Base-by-base conservation (phyloP, 2,888 invertebrate genomes). In the Pemphredon lugubris region DNA sequence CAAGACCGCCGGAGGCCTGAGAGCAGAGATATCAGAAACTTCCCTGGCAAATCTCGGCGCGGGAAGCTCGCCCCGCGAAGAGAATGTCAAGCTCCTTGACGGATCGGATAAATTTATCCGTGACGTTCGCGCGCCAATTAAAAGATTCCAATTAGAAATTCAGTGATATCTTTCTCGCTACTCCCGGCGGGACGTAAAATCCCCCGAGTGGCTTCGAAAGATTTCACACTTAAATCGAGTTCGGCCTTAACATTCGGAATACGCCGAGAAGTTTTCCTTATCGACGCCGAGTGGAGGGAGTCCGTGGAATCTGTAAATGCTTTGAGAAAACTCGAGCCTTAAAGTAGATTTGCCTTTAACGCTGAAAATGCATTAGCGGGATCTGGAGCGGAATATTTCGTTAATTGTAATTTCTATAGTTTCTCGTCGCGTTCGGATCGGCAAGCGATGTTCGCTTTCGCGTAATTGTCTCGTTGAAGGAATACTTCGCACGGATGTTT, bases 1-100 rank as follows among this genome's bases (percentile, higher is more conserved):
- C 37, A 50, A 7, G 69, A 34, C 57, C 48, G 37, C 51, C 39
- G 4, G 45, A 44, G 66, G 55, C 50, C 39, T 11, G 14, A 18
- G 47, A n/a, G n/a, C 32, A 53, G 20, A 53, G 53, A 53, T 64
- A 51, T 68, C 44, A n/a, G 54, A 40, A 75, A 75, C 75, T 75
- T 75, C 16, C 26, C 40, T 44, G 68, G 51, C 63, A 68, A 68
- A 74, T 73, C 73, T 39, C 50, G 39, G 50, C n/a, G 48, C 26
- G n/a, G 48, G 44, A 47, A 45, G 20, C 67, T 45, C 37, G 47
- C 45, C 45, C 16, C 37, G 42, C 23, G 65, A 54, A 60, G 42
- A 42, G 68, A 74, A 58, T 68, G 50, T 74, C 74, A 39, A 42
- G 30, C 14, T 23, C 40, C 54, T 34, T 30, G 59, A 53, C 23